Base-by-base conservation (phyloP, 2,113 vertebrate species). In the Caranx melampygus region DNA sequence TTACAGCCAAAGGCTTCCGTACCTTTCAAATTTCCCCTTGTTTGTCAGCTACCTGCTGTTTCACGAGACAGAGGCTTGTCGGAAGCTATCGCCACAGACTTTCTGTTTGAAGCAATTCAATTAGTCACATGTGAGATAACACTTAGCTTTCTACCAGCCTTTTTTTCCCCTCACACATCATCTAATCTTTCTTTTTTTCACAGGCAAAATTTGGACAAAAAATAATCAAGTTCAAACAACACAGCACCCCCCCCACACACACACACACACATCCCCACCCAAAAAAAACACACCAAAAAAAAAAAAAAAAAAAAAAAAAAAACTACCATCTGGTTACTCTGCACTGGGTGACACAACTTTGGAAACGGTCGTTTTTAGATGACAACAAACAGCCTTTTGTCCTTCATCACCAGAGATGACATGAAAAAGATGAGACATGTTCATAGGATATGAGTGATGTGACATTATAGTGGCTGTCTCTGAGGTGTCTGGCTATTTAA, bases 1-100 rank as follows among this genome's bases (percentile, higher is more conserved):
- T 94, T 94, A 93, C 86, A 92, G 92, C 93, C 93, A 94, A 94
- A 93, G 93, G 92, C 91, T 94, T 93, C 88, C 86, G 80, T 89
- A 89, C 83, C 85, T 90, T 93, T 94, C 85, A 91, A 88, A 88
- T 88, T 79, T 84, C 79, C 90, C 83, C 89, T 89, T 92, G 91
- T 95, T 94, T 94, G 93, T 94, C 93, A 94, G 90, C 90, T 95
- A 94, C 94, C 94, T 94, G 94, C 95, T 95, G 93, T 94, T 95
- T 94, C 92, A 93, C 59, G 87, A 93, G 89, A 92, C 88, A 87
- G 86, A 91, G 85, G 90, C 92, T 93, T 93, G 91, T 94, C 91
- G 92, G 90, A 93, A 91, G 89, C 90, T 68, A 84, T 87, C 79
- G 83, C 88, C 80, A 85, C 88, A 91, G 88, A 92, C 91, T 93